A percentile compares a stretch with the other conserved stretches of the same genome.
Evolutionary conservation across 2,113 vertebrate species (phyloP).

Genomic region (Ictidomys tridecemlineatus): DNA sequence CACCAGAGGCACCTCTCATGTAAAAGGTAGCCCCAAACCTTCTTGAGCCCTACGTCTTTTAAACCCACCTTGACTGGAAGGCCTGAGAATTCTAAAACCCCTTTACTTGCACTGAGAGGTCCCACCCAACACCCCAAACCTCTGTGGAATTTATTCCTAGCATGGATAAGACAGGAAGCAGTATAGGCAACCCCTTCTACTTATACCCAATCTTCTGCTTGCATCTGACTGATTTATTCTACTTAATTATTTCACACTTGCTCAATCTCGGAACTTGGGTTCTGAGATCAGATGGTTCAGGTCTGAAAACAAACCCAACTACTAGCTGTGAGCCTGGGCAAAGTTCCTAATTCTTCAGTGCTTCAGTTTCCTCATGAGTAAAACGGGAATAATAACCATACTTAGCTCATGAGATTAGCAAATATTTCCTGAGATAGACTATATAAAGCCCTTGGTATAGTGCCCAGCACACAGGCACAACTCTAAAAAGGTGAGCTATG

Average conservation of each 20-base stretch:
- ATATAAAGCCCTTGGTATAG: not conserved
- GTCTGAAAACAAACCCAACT: constrained; percentile 2
- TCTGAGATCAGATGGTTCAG: not conserved
- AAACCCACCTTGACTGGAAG: not conserved
- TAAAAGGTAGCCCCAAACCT: not conserved
- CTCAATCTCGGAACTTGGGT: not conserved
- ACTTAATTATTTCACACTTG: constrained; percentile 1
- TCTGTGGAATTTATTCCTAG: not conserved
- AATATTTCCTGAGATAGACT: not conserved
- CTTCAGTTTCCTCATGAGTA: constrained; percentile 15
- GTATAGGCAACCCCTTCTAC: not conserved
- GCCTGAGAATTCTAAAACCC: not conserved
- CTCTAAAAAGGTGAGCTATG: not conserved
- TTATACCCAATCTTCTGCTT: not conserved
- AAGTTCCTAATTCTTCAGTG: not conserved
- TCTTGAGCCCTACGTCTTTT: not conserved
- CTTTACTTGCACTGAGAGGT: not conserved
- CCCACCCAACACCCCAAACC: not conserved
- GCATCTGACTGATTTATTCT: not conserved
- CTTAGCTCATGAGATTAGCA: not conserved
- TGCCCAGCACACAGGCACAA: not conserved
- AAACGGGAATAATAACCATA: not conserved
- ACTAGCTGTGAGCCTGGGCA: not conserved
- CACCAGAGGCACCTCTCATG: not conserved
- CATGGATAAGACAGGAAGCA: not conserved